Evolutionary conservation across 1,140 invertebrate species (phyloP).

Genomic region (Piezodorus guildinii): DNA sequence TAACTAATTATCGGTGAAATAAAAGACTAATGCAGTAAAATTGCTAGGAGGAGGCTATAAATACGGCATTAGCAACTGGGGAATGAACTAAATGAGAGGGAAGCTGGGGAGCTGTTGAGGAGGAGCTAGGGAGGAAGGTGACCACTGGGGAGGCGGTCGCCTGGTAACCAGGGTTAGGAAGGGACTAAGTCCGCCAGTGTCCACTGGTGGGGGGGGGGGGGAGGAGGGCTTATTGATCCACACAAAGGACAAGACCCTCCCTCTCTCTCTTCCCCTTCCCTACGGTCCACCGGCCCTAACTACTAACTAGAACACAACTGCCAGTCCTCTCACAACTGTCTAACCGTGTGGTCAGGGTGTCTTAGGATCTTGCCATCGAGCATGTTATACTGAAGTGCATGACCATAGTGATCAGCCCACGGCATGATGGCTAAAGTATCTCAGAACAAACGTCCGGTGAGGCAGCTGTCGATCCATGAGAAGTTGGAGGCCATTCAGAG

Average conservation of each 20-base stretch:
- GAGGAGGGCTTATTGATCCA: constrained; percentile 27
- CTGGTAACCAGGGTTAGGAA: constrained; percentile 20
- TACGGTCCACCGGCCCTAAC: constrained; percentile 19
- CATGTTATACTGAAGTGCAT: neutral
- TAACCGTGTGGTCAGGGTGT: constrained; percentile 16
- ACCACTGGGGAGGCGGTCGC: constrained; percentile 27
- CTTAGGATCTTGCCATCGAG: neutral
- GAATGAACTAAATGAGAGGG: no score
- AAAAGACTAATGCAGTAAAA: no score
- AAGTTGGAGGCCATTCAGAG: constrained; percentile 66
- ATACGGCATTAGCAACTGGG: no score
- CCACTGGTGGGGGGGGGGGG: constrained; percentile 18
- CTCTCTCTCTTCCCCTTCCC: constrained; percentile 27
- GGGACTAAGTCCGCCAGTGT: constrained; percentile 15
- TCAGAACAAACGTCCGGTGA: constrained; percentile 29
- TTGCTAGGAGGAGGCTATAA: no score
- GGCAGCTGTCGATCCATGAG: constrained; percentile 55
- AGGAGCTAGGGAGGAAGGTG: constrained; percentile 20
- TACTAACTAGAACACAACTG: constrained; percentile 6
- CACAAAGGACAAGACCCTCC: constrained; percentile 31
- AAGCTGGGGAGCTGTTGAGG: constrained; percentile 13
- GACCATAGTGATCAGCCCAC: neutral
- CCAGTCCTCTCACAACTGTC: constrained; percentile 9
- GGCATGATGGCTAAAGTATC: constrained; percentile 7
- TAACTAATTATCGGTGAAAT: no score